Percentiles rank a stretch among this genome's conserved stretches.
These are phyloP conservation scores for Zygogramma bicolorata DNA, from an alignment of 2,888 invertebrate genomes.

Conservation along the genomic window DNA sequence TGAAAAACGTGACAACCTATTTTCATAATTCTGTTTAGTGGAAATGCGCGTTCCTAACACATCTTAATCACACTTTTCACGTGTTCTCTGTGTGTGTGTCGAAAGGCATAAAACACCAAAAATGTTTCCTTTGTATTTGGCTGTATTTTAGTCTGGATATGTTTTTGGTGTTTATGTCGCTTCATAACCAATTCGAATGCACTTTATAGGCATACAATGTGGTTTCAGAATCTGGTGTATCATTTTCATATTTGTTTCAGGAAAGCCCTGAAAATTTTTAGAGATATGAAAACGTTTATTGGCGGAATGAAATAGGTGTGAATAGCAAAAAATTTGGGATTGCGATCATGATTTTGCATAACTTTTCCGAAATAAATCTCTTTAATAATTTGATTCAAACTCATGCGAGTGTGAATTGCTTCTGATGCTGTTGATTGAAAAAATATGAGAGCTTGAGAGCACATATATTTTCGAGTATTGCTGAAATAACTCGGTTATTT, in stretches of 20 bases:
- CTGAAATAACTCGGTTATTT: neutral
- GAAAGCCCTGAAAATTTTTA: neutral
- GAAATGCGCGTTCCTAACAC: constrained; percentile 45
- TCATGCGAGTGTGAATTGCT: too few relatives aligned
- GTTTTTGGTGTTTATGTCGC: constrained; percentile 38
- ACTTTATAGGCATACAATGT: constrained; percentile 27
- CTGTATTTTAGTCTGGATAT: neutral
- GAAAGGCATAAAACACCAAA: constrained; percentile 39
- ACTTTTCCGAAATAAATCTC: too few relatives aligned
- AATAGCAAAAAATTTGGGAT: too few relatives aligned
- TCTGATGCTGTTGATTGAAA: too few relatives aligned
- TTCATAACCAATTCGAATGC: constrained; percentile 41
- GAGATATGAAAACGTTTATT: neutral
- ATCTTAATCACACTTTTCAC: constrained; percentile 40
- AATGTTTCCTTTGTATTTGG: neutral
- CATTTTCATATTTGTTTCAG: neutral
- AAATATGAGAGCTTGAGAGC: too few relatives aligned
- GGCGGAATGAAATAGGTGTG: too few relatives aligned
- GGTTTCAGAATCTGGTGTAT: neutral
- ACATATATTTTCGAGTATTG: too few relatives aligned
- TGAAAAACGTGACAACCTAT: constrained; percentile 42
- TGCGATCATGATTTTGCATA: too few relatives aligned
- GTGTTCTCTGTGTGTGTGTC: constrained; percentile 23
- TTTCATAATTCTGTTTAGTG: constrained; percentile 30
- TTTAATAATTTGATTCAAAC: too few relatives aligned